Conservation (phyloP, 2,113 vertebrate genomes). For the Plotosus lineatus region DNA sequence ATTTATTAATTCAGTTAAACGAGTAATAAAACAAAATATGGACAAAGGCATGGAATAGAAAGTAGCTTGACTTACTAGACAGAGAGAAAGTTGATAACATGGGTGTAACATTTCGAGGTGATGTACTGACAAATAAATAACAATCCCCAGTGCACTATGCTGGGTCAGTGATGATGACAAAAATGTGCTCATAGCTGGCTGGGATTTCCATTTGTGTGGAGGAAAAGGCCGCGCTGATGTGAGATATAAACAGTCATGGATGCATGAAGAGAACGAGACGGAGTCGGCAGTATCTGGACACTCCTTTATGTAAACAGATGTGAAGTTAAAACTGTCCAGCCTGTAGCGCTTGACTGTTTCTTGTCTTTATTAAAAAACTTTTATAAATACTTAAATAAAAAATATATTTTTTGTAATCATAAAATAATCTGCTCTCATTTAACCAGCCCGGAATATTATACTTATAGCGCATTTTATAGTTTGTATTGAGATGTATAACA, state of each 20-base stretch:
- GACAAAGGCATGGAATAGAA: not conserved
- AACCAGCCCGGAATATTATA: not conserved
- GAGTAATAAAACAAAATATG: not conserved
- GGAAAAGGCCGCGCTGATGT: not conserved
- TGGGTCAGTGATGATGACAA: not conserved
- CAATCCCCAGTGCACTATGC: not conserved
- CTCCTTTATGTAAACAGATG: constrained; percentile 15
- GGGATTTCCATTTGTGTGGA: not conserved
- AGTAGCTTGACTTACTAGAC: not conserved
- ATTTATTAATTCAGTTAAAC: not conserved
- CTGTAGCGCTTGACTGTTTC: not conserved
- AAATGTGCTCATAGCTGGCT: constrained; percentile 1
- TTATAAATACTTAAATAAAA: not conserved
- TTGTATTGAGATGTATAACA: not conserved
- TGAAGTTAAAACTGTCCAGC: not conserved
- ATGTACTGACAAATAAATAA: not conserved
- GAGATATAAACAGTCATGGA: not conserved
- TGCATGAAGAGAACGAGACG: not conserved
- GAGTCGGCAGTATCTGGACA: not conserved
- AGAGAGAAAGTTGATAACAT: constrained; percentile 13
- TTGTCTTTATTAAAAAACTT: not conserved
- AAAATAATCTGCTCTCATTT: not conserved
- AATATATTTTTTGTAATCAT: no score
- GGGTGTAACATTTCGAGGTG: constrained; percentile 1
- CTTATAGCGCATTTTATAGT: not conserved